These are phyloP conservation scores for Ornithorhynchus anatinus DNA, from an alignment of 2,113 vertebrate species.

Conservation along the genomic window DNA sequence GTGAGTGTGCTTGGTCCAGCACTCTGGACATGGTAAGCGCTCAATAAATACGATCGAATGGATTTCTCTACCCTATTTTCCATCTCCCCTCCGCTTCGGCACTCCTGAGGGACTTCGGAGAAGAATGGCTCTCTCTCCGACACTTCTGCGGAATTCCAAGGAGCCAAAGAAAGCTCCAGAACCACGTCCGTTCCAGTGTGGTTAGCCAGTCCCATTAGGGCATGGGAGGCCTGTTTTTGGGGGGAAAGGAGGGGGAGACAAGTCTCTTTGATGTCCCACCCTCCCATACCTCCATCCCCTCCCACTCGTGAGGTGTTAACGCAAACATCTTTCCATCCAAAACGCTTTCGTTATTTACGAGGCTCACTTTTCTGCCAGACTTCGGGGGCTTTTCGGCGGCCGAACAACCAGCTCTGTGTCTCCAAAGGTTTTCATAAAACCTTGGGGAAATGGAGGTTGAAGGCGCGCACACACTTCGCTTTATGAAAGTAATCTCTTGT, in stretches of 20 bases:
- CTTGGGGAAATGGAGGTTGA: neutral
- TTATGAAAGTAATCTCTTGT: conserved; percentile 40
- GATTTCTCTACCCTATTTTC: neutral
- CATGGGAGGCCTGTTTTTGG: rapidly evolving
- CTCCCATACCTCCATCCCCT: neutral
- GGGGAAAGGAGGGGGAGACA: neutral
- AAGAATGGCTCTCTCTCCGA: neutral
- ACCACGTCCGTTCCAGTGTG: neutral
- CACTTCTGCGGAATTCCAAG: neutral
- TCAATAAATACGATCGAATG: no score
- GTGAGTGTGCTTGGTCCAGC: no score
- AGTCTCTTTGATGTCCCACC: conserved; percentile 29
- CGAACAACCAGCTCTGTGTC: conserved; percentile 36
- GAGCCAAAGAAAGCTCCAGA: neutral
- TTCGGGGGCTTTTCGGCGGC: conserved; percentile 29
- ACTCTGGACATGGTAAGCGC: no score
- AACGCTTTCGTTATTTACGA: conserved; percentile 45
- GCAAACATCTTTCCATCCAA: conserved; percentile 23
- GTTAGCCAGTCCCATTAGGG: neutral
- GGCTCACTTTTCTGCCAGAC: conserved; percentile 14
- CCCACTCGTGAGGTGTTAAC: conserved; percentile 46
- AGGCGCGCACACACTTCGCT: neutral
- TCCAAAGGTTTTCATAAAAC: conserved; percentile 50
- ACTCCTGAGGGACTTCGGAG: neutral
- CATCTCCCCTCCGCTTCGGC: neutral